These are phyloP conservation scores for Ennomos fuscantarius DNA, from an alignment of 2,888 invertebrate genomes.

Conservation along the genomic window DNA sequence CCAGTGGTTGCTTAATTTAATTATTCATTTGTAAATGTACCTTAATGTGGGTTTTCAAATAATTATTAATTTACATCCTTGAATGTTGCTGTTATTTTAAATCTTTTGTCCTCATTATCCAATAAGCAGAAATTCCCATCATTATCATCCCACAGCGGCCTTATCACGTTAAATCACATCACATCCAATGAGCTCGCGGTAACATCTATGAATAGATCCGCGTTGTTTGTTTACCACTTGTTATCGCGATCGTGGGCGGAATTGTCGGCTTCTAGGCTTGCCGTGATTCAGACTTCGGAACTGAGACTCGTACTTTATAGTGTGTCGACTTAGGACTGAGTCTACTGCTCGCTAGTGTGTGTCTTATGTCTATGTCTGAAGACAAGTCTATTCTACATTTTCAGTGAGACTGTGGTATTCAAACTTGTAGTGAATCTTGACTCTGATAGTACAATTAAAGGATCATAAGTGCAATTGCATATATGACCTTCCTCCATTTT, in stretches of 20 bases:
- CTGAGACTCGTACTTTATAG: conserved; percentile 2
- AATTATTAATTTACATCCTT: conserved; percentile 6
- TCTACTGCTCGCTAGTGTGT: background rate
- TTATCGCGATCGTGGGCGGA: conserved; percentile 52
- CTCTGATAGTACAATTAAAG: background rate
- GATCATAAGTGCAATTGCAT: too few species aligned
- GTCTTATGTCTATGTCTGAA: background rate
- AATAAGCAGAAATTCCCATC: conserved; percentile 24
- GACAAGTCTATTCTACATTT: background rate
- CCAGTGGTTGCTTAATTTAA: background rate
- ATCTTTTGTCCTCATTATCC: conserved; percentile 13
- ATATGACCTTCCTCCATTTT: too few species aligned
- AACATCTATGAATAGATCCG: conserved; percentile 45
- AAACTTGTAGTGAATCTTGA: background rate
- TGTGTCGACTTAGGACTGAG: conserved; percentile 9
- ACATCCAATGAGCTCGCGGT: conserved; percentile 35
- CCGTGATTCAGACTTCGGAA: conserved; percentile 38
- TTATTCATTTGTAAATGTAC: background rate
- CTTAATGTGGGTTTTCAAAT: background rate
- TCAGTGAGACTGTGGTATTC: background rate
- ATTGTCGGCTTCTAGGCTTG: conserved; percentile 38
- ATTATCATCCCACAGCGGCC: conserved; percentile 30
- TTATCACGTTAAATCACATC: conserved; percentile 34
- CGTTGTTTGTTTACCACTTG: conserved; percentile 55
- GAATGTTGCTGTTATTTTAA: conserved; percentile 1